Percentiles rank a stretch among this genome's conserved stretches.
phyloP scores from a whole-genome alignment of 2,797 vertebrate species.

The Lates japonicus region DNA sequence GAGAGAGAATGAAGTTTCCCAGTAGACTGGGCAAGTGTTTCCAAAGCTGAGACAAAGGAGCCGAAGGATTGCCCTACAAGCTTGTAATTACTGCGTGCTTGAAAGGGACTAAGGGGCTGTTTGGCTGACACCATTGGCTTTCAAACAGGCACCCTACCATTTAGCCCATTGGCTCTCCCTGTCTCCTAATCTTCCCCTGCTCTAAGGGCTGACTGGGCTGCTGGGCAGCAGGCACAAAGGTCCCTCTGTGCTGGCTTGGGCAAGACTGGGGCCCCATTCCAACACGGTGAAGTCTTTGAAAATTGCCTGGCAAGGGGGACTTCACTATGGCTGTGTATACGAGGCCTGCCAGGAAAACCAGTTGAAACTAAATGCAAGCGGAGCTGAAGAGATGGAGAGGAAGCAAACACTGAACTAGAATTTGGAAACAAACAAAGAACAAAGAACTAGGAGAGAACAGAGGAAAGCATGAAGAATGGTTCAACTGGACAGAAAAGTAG shows the following conservation, averaged over 20 bases:
- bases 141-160: conserved; percentile 77
- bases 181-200: conserved; percentile 73
- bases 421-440: conserved; percentile 44
- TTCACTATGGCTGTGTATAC: conserved; percentile 58
- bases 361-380: conserved; percentile 70
- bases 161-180: conserved; percentile 69
- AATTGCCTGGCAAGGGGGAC: conserved; percentile 73
- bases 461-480: not conserved
- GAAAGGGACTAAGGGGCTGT: conserved; percentile 76
- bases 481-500: conserved; percentile 6
- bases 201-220: conserved; percentile 69
- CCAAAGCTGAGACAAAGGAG: conserved; percentile 75
- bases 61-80: conserved; percentile 78
- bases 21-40: conserved; percentile 77
- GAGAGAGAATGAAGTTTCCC: conserved; percentile 69
- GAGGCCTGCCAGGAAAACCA: conserved; percentile 68
- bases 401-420: conserved; percentile 37
- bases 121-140: conserved; percentile 79
- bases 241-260: conserved; percentile 80
- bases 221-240: conserved; percentile 81
- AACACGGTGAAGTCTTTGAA: conserved; percentile 85
- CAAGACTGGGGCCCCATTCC: conserved; percentile 74
- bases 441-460: conserved; percentile 16
- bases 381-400: conserved; percentile 45
- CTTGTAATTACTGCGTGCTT: conserved; percentile 83